These are phyloP conservation scores for Therioaphis trifolii DNA, from an alignment of 2,888 invertebrate species.

Conservation along the genomic window DNA sequence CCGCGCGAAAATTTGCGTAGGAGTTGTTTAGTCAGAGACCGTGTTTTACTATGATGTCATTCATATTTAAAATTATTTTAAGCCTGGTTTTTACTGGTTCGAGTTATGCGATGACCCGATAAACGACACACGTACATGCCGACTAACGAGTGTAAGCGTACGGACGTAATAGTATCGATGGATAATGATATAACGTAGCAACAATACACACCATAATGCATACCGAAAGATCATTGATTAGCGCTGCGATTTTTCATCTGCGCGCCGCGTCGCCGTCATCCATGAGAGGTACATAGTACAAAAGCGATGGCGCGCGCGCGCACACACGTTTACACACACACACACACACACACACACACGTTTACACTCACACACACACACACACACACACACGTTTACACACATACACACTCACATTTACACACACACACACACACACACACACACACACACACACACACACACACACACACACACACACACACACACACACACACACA, in stretches of 20 bases:
- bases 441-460: neutral
- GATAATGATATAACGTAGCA: too few species aligned
- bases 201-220: too few species aligned
- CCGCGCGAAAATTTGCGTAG: too few species aligned
- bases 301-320: neutral
- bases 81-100: too few species aligned
- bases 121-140: too few species aligned
- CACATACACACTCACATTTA: neutral
- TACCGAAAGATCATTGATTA: neutral
- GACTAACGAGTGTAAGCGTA: too few species aligned
- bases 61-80: too few species aligned
- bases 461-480: neutral
- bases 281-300: neutral
- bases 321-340: too few species aligned
- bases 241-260: neutral
- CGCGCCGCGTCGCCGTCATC: neutral
- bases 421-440: neutral
- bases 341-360: constrained; percentile 1
- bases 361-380: neutral
- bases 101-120: too few species aligned
- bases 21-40: too few species aligned
- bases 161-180: too few species aligned
- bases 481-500: neutral
- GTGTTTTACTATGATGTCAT: too few species aligned
- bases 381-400: neutral